These are phyloP conservation scores for Sinodicranocentrus sp. DNA, from an alignment of 2,888 invertebrate genomes.

Conservation along the genomic window DNA sequence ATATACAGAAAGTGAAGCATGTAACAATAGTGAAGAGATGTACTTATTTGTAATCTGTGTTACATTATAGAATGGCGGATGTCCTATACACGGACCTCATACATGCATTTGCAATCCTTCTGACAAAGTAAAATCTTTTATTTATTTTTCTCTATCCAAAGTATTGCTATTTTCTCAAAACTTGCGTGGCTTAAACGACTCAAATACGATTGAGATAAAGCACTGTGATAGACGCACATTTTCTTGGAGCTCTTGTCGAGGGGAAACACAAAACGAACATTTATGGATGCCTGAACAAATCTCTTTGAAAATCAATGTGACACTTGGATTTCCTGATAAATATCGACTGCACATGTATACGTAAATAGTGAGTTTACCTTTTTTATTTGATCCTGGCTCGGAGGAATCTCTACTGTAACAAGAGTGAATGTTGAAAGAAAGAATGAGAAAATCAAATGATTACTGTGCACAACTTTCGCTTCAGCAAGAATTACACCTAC, in stretches of 20 bases:
- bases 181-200: constrained; percentile 50
- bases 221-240: constrained; percentile 59
- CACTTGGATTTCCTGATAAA: constrained; percentile 66
- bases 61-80: constrained; percentile 1
- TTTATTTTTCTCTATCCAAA: constrained; percentile 27
- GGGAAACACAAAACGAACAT: constrained; percentile 44
- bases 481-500: too few relatives aligned
- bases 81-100: too few relatives aligned
- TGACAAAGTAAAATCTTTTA: constrained; percentile 32
- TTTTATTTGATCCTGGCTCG: constrained; percentile 39
- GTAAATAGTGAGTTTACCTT: constrained; percentile 42
- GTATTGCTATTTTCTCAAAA: constrained; percentile 22
- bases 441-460: constrained; percentile 11
- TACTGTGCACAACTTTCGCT: background rate
- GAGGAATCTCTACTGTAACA: constrained; percentile 3
- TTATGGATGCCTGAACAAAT: constrained; percentile 73
- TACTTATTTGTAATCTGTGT: constrained; percentile 47
- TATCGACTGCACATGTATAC: constrained; percentile 38
- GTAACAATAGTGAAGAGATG: background rate
- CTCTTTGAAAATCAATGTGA: constrained; percentile 75
- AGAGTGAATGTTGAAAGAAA: background rate
- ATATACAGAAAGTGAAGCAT: background rate
- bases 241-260: constrained; percentile 41
- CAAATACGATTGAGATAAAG: constrained; percentile 60
- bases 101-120: constrained; percentile 23